Percentiles rank a stretch among this genome's conserved stretches.
Evolutionary conservation across 2,797 vertebrate genomes (phyloP).

Genomic region (Nannoperca obscura): DNA sequence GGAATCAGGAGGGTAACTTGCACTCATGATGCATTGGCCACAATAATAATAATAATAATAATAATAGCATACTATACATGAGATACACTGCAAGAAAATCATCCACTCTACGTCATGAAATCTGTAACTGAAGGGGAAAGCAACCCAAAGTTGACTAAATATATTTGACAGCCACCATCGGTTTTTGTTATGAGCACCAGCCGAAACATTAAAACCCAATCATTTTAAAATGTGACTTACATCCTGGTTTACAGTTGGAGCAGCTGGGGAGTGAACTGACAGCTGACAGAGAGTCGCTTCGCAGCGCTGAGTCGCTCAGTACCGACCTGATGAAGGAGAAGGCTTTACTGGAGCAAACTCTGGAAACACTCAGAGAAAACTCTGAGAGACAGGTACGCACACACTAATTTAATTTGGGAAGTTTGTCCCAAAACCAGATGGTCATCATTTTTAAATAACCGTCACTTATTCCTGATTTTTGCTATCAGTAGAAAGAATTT

Average conservation of each 20-base stretch:
- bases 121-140: neutral
- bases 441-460: neutral
- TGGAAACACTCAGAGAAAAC: slow-evolving; percentile 94
- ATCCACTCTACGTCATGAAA: neutral
- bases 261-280: slow-evolving; percentile 89
- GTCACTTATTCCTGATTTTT: neutral
- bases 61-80: neutral
- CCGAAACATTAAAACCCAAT: neutral
- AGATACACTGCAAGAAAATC: neutral
- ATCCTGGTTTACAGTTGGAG: slow-evolving; percentile 85
- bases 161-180: neutral
- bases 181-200: neutral
- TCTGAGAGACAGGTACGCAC: slow-evolving; percentile 93
- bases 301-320: slow-evolving; percentile 91
- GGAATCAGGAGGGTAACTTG: neutral
- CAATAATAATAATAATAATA: too few species aligned
- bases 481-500: neutral
- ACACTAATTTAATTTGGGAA: neutral
- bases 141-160: too few species aligned
- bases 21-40: too few species aligned
- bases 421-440: neutral
- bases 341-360: slow-evolving; percentile 93
- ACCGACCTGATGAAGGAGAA: slow-evolving; percentile 98
- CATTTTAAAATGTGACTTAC: slow-evolving; percentile 1
- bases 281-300: slow-evolving; percentile 90